phyloP scores from a whole-genome alignment of 2,113 vertebrate genomes.

The Laticauda laticaudata region DNA sequence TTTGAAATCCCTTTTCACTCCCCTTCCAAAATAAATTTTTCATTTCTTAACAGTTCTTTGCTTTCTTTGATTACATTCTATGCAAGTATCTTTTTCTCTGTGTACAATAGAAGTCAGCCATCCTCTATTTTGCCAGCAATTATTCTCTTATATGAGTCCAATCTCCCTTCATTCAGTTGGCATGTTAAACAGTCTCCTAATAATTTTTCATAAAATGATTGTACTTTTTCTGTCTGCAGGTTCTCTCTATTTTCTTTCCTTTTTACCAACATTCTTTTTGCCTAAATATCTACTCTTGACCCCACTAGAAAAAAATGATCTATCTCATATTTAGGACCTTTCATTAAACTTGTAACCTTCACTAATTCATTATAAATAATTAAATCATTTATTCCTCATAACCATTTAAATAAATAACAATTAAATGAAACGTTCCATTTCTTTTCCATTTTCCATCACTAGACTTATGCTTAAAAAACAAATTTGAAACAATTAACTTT shows the following conservation, averaged over 20 bases:
- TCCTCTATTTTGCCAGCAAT: not conserved
- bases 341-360: not conserved
- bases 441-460: not conserved
- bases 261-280: not conserved
- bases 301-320: not conserved
- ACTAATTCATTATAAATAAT: not conserved
- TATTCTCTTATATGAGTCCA: not conserved
- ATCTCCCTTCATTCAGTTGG: not conserved
- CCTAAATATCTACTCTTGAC: not conserved
- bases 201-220: not conserved
- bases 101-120: not conserved
- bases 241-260: not conserved
- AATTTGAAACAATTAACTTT: not conserved
- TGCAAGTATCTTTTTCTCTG: not conserved
- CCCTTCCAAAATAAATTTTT: not conserved
- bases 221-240: not conserved
- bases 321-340: not conserved
- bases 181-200: not conserved
- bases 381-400: not conserved
- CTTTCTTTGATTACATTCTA: not conserved
- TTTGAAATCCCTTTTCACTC: not conserved
- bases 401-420: not conserved
- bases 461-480: not conserved
- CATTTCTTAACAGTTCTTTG: not conserved
- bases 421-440: not conserved